Base-by-base conservation (phyloP, 2,113 vertebrate species). In the Megaceryle maxima region DNA sequence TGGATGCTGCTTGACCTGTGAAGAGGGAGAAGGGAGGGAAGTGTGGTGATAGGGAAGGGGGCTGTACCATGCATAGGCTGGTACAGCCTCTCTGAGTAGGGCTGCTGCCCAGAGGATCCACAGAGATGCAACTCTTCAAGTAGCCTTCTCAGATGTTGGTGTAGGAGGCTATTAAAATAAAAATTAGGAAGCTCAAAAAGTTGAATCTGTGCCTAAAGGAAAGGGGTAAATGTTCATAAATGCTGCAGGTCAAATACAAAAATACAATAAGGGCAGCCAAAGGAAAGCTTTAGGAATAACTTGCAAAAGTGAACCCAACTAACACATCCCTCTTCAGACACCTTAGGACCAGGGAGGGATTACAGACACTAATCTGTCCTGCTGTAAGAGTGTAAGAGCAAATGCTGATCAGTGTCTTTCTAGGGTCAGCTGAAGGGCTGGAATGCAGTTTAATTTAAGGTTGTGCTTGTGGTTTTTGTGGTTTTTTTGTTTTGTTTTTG, bases 1-100 rank as follows among this genome's bases (percentile, higher is more conserved):
- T 4, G 12, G 39, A 6, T 55, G n/a, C 8, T 63, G 26, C 24
- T 25, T 85, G 37, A 66, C 3, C 31, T 67, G 22, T 12, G 31
- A 51, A n/a, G 5, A 25, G 15, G 1, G 5, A 60, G 28, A 19
- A 33, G 24, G 39, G 22, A 10, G n/a, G 56, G 35, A n/a, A 19
- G 41, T 53, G 11, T 19, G 17, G 12, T 55, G 53, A 8, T 62
- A 46, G 10, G 53, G 17, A 44, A 43, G 28, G 16, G 29, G 16
- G 24, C 13, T 4, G 4, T 59, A 28, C 35, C 17, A 26, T 0
- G 2, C 2, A 2, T 59, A 26, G 28, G 26, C 31, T 66, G 37
- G 5, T 46, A 28, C 16, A 17, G 70, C 15, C 37, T 15, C 20
- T 20, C 37, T 24, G 11, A 24, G 37, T 33, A 33, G 37, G 29